Conservation (phyloP, 2,797 vertebrate genomes). For the Syngnathus acus region DNA sequence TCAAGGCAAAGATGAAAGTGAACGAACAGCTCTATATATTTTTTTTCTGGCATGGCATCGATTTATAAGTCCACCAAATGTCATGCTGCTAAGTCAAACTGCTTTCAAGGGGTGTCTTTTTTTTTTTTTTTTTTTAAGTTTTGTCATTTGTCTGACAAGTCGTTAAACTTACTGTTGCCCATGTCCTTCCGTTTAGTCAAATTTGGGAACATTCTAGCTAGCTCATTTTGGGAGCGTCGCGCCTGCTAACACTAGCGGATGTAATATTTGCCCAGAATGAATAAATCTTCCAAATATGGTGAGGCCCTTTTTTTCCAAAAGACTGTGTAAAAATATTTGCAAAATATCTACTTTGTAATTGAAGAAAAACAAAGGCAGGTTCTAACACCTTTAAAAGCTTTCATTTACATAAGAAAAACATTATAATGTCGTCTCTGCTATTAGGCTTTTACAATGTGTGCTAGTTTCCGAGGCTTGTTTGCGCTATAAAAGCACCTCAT, state of each 20-base stretch:
- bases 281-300: background rate
- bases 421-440: background rate
- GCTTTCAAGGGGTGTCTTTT: background rate
- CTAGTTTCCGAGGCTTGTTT: background rate
- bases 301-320: background rate
- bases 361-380: background rate
- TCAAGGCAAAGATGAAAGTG: slow-evolving; percentile 6
- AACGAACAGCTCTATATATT: background rate
- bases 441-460: background rate
- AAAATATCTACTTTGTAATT: background rate
- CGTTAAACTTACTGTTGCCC: no score
- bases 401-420: background rate
- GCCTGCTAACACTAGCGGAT: background rate
- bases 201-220: background rate
- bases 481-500: background rate
- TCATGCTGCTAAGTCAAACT: background rate
- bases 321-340: background rate
- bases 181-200: no score
- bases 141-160: no score
- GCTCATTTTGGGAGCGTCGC: background rate
- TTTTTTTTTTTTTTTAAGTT: background rate
- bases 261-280: background rate
- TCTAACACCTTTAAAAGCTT: background rate
- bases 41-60: background rate
- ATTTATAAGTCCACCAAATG: background rate